Evolutionary conservation across 2,113 vertebrate genomes (phyloP).

Genomic region (Oceanites oceanicus): DNA sequence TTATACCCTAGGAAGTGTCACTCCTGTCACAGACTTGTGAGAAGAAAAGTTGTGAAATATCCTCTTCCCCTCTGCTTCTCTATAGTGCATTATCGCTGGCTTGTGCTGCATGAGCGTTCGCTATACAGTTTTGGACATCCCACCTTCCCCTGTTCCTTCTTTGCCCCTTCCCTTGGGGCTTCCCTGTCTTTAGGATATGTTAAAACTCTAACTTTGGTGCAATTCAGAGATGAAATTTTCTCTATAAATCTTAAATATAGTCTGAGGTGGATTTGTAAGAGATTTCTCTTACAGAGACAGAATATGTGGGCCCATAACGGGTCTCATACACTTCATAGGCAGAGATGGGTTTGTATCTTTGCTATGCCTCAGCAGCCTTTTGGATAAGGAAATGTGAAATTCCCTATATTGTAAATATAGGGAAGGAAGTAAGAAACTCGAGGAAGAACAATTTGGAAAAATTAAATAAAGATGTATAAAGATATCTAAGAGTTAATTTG

Average conservation of each 20-base stretch:
- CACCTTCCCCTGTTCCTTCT: not conserved
- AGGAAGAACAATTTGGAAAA: not conserved
- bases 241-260: not conserved
- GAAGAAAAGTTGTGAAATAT: not conserved
- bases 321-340: not conserved
- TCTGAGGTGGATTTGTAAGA: not conserved
- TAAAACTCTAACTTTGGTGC: not conserved
- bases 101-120: not conserved
- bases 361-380: not conserved
- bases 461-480: not conserved
- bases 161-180: not conserved
- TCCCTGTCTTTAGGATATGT: not conserved
- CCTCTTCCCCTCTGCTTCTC: not conserved
- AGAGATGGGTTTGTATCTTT: not conserved
- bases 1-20: not conserved
- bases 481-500: not conserved
- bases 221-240: not conserved
- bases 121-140: not conserved
- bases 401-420: not conserved
- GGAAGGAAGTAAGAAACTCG: not conserved
- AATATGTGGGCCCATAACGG: not conserved
- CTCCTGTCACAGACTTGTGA: not conserved
- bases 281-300: not conserved
- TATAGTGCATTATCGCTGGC: fast-evolving
- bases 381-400: not conserved